A percentile compares a stretch with the other conserved stretches of the same genome.
Conservation (phyloP, 2,888 invertebrate species). For the Polydrusus pterygomalis region DNA sequence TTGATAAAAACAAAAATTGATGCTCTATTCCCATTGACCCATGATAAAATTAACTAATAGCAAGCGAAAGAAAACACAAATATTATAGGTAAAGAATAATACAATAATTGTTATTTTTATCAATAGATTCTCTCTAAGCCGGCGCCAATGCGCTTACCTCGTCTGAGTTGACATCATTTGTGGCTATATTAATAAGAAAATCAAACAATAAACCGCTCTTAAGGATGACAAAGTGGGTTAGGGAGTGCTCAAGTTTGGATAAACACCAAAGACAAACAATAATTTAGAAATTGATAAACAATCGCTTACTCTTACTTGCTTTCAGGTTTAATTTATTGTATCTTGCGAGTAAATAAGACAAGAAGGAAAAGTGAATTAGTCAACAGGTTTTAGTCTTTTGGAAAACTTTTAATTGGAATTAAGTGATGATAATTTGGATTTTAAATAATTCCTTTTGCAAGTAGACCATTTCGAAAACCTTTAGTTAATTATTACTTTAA, state of each 20-base stretch:
- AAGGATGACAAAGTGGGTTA: constrained; percentile 13
- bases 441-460: too few relatives aligned
- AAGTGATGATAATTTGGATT: neutral
- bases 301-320: constrained; percentile 6
- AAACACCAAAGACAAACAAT: constrained; percentile 21
- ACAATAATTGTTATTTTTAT: neutral
- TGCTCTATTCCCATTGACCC: too few relatives aligned
- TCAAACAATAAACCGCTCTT: constrained; percentile 15
- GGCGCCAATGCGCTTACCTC: constrained; percentile 1
- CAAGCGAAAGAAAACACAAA: too few relatives aligned
- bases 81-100: too few relatives aligned
- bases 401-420: neutral
- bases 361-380: constrained; percentile 5
- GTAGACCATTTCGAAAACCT: too few relatives aligned
- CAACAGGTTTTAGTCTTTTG: constrained; percentile 15
- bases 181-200: constrained; percentile 15
- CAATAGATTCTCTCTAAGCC: neutral
- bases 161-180: constrained; percentile 1
- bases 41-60: too few relatives aligned
- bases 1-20: too few relatives aligned
- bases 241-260: constrained; percentile 19
- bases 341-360: neutral
- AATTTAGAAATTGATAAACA: constrained; percentile 24
- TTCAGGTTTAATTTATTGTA: constrained; percentile 9
- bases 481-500: too few relatives aligned